Percentiles rank a stretch among this genome's conserved stretches.
These are phyloP conservation scores for Ptilodon capucinus DNA, from an alignment of 2,888 invertebrate genomes.

Conservation along the genomic window DNA sequence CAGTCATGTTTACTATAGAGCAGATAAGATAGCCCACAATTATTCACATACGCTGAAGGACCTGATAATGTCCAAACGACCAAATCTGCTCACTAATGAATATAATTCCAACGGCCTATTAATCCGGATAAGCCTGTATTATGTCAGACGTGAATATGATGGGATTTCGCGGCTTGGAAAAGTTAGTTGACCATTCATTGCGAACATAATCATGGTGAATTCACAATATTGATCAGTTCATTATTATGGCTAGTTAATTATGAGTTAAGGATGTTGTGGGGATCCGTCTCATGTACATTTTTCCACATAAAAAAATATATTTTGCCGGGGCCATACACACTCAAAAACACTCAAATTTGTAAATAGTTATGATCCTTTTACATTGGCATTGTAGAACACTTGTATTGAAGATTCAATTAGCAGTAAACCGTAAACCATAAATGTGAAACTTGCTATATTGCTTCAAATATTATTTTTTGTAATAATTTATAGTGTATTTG, in stretches of 20 bases:
- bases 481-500: too few species aligned
- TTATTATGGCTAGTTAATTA: not conserved
- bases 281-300: too few species aligned
- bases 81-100: not conserved
- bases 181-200: not conserved
- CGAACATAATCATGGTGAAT: not conserved
- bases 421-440: too few species aligned
- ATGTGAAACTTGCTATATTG: too few species aligned
- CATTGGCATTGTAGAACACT: too few species aligned
- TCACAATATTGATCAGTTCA: not conserved
- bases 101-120: not conserved
- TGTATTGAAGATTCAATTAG: too few species aligned
- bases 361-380: too few species aligned
- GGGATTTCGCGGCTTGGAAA: not conserved
- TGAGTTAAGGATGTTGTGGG: not conserved
- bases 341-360: too few species aligned
- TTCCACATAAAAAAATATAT: too few species aligned
- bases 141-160: not conserved
- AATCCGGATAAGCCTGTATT: not conserved
- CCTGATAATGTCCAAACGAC: not conserved
- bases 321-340: too few species aligned
- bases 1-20: not conserved
- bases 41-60: not conserved
- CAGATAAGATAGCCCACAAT: slow-evolving; percentile 13
- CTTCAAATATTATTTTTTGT: too few species aligned